Conservation (phyloP, 2,113 vertebrate species). For the Fregata magnificens region DNA sequence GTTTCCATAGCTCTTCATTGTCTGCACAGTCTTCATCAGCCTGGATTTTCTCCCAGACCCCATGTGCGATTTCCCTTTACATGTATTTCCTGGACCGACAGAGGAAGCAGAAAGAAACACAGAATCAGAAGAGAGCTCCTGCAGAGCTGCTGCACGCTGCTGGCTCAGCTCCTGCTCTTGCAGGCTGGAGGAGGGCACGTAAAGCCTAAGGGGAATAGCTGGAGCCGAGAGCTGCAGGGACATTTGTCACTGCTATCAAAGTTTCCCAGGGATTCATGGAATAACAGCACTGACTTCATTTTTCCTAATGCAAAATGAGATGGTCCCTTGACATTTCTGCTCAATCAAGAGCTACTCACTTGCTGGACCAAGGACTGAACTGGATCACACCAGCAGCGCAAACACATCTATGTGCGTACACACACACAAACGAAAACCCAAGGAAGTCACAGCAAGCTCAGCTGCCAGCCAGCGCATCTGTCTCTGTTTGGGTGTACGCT, state of each 20-base stretch:
- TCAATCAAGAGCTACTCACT: not conserved
- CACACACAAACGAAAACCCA: not conserved
- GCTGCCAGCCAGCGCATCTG: not conserved
- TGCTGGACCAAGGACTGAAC: not conserved
- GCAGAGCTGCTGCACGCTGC: not conserved
- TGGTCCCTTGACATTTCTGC: not conserved
- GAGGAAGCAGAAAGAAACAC: not conserved
- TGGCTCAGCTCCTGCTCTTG: not conserved
- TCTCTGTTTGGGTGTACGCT: fast-evolving
- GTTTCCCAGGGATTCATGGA: not conserved
- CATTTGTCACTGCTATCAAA: not conserved
- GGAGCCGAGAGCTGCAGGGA: not conserved
- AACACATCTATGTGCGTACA: fast-evolving
- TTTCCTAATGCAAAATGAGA: not conserved
- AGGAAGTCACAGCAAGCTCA: not conserved
- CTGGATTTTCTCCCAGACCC: slow-evolving; percentile 80
- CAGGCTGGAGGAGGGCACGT: not conserved
- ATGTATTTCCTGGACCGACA: not conserved
- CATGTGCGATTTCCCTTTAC: slow-evolving; percentile 59
- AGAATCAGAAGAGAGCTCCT: not conserved
- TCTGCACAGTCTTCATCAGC: slow-evolving; percentile 83
- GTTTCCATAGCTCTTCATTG: slow-evolving; percentile 81
- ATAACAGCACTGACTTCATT: not conserved
- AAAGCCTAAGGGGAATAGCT: not conserved
- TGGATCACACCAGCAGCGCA: not conserved